Conservation (phyloP, 2,113 vertebrate genomes). For the Columba janthina region DNA sequence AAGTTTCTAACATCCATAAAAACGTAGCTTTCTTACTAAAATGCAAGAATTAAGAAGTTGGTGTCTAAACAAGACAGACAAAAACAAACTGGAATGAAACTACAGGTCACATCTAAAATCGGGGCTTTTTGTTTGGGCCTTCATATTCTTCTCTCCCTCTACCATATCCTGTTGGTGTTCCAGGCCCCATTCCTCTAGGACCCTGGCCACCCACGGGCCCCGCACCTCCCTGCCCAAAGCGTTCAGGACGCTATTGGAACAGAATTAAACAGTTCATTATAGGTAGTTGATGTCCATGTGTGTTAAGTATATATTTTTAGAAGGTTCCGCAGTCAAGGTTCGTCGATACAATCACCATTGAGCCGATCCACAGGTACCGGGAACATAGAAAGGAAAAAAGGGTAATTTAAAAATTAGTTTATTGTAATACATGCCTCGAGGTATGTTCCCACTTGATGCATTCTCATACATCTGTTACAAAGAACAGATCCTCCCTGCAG, state of each 20-base stretch:
- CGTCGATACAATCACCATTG: slow-evolving; percentile 97
- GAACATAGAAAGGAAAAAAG: slow-evolving; percentile 99
- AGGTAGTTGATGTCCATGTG: slow-evolving; percentile 87
- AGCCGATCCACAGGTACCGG: slow-evolving; percentile 99
- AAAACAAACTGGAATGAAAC: slow-evolving; percentile 85
- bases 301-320: slow-evolving; percentile 88
- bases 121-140: slow-evolving; percentile 95
- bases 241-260: slow-evolving; percentile 94
- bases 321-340: slow-evolving; percentile 97
- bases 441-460: slow-evolving; percentile 88
- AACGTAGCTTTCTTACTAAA: slow-evolving; percentile 91
- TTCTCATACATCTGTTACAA: slow-evolving; percentile 85
- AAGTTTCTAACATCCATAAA: slow-evolving; percentile 88
- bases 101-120: slow-evolving; percentile 93
- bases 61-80: slow-evolving; percentile 86
- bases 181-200: slow-evolving; percentile 91
- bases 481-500: slow-evolving; percentile 82
- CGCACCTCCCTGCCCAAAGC: slow-evolving; percentile 92
- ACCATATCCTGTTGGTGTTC: slow-evolving; percentile 91
- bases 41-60: slow-evolving; percentile 93
- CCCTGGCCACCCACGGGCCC: slow-evolving; percentile 88
- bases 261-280: slow-evolving; percentile 84
- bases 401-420: slow-evolving; percentile 96
- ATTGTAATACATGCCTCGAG: slow-evolving; percentile 86
- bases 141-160: slow-evolving; percentile 99